Base-by-base conservation (phyloP, 2,797 vertebrate species). In the Protonibea diacanthus region DNA sequence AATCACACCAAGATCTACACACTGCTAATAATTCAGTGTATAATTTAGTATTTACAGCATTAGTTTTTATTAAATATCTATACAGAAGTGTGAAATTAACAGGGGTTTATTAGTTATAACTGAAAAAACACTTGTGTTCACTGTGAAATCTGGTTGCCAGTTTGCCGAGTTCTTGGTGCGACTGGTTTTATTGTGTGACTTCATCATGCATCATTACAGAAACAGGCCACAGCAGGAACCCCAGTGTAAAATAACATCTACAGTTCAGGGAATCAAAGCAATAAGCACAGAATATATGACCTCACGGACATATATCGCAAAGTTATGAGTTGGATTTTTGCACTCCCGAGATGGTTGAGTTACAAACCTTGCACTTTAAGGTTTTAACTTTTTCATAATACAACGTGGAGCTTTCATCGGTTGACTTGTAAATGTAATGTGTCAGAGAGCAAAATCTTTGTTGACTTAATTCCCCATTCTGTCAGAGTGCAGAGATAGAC, bases 1-100 rank as follows among this genome's bases (percentile, higher is more conserved):
- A 79, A 87, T 86, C 84, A 91, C 85, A 88, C 81, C 85, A 87
- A 83, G 71, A 49, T 75, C 27, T 45, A 62, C 44, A 65, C 1
- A 47, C 52, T 38, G 40, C 20, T 66, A 56, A 18, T 23, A 61
- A 27, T 44, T 69, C 51, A 67, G 14, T 14, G 3, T 12, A 18
- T 13, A 25, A 1, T 53, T 15, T 15, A 23, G 38, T 61, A 65
- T 60, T 73, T 61, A 21, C 53, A 64, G 25, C 42, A 44, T 44
- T 44, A 44, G 4, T 12, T 14, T 44, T 44, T 42, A 52, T 15
- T 38, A 61, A 40, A 57, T 33, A 55, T 60, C 2, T 56, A 33
- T 56, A 60, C 60, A 33, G 8, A 60, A 14, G 38, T 25, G 6
- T 0, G 38, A 4, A 18, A 29, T 68, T 73, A 10, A 21, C 0